A percentile compares a stretch with the other conserved stretches of the same genome.
phyloP scores from a whole-genome alignment of 2,113 vertebrate species.

The Origma solitaria region DNA sequence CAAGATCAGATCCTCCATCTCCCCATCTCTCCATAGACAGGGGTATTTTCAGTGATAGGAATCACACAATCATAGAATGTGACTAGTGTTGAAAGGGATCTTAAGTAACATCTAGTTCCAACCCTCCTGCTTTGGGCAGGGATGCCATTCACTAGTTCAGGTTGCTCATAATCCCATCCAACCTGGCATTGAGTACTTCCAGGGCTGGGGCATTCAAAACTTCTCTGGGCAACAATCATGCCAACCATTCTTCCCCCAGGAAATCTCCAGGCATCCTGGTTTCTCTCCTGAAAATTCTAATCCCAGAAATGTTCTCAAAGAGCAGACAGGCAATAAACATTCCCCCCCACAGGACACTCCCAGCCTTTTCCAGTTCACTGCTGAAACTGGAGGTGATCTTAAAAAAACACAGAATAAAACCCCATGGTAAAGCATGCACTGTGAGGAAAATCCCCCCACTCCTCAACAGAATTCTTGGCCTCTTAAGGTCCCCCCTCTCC shows the following conservation, averaged over 20 bases:
- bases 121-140: not conserved
- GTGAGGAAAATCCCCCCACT: not conserved
- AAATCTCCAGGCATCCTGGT: not conserved
- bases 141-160: not conserved
- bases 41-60: not conserved
- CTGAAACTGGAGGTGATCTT: not conserved
- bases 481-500: not conserved
- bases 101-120: not conserved
- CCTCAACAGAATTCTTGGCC: not conserved
- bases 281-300: not conserved
- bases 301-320: not conserved
- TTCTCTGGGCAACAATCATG: not conserved
- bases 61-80: not conserved
- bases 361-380: not conserved
- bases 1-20: not conserved
- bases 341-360: not conserved
- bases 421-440: not conserved
- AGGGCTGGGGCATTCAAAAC: not conserved
- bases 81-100: not conserved
- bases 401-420: not conserved
- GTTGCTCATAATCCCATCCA: not conserved
- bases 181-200: not conserved
- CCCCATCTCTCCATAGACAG: not conserved
- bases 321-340: not conserved
- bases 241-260: not conserved